Base-by-base conservation (phyloP, 1,140 invertebrate species). In the Bombus ignitus region DNA sequence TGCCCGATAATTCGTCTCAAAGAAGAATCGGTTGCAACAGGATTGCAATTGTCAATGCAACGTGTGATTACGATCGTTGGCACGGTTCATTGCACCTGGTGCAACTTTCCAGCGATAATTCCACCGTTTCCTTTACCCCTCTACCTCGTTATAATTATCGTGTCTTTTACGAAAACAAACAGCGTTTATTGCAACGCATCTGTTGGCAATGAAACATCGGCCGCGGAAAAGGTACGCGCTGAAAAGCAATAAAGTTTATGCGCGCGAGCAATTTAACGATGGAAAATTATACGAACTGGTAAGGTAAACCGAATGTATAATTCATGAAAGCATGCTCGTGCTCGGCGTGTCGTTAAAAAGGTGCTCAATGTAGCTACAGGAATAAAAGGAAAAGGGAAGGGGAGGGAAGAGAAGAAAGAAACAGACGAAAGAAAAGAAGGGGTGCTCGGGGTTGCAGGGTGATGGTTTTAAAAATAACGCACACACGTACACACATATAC, bases 331-430 rank as follows among this genome's bases (percentile, higher is more conserved):
- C 80, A 70, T 72, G 76, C 73, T 59, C 79, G 76, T 73, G 68
- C 37, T 10, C 62, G 85, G 39, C 84, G 88, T 87, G 85, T 87
- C 80, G 85, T 89, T 89, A 87, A 87, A 66, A 89, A 89, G 74
- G 83, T 37, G 85, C 65, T 89, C 88, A 39, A 87, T 87, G 86
- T 59, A 65, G 72, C 73, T 68, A 68, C 62, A n/a, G 8, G 25
- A 28, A 77, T 15, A 18, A 53, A 12, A 59, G 6, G 37, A 3
- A 37, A 8, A 9, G 59, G 22, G 35, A 22, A 37, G n/a, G 57
- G 62, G n/a, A 12, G 25, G 68, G 18, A 15, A 81, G 28, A 47
- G 32, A 35, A 42, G 12, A 42, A 35, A 35, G 13, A n/a, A 22
- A 53, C 32, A 59, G 25, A 32, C 3, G 77, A 53, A 35, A 62